Evolutionary conservation across 2,797 vertebrate genomes (phyloP).

Genomic region (Megaceryle alcyon): DNA sequence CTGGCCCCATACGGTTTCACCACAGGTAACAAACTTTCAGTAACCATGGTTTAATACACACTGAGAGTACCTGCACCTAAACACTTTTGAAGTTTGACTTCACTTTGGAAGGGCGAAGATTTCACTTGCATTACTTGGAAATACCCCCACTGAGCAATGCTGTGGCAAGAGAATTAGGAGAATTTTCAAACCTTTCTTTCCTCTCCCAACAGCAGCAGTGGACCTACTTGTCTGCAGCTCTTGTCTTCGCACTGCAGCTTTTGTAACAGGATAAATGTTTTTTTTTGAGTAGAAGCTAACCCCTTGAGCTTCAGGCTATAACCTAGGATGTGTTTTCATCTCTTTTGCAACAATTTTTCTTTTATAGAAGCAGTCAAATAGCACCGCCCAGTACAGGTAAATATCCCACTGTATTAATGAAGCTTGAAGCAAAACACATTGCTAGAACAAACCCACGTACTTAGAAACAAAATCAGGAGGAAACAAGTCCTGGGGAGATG

Average conservation of each 20-base stretch:
- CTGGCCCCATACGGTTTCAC: neutral
- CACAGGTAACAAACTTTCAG: neutral
- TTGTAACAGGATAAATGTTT: neutral
- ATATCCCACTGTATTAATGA: neutral
- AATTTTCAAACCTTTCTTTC: neutral
- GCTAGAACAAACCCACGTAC: neutral
- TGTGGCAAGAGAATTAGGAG: neutral
- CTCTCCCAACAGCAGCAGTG: neutral
- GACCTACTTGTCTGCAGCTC: neutral
- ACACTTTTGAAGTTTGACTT: neutral
- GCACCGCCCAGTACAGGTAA: accelerated
- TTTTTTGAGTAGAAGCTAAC: neutral
- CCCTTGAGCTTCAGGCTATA: neutral
- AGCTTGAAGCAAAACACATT: neutral
- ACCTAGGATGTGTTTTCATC: neutral
- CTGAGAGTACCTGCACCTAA: neutral
- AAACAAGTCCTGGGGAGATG: neutral
- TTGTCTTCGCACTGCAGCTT: neutral
- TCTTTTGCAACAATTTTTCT: neutral
- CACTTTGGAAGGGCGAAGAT: accelerated
- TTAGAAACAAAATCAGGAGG: neutral
- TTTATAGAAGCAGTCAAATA: neutral
- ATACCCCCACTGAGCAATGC: accelerated
- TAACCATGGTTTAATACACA: accelerated
- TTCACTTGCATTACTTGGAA: neutral